Evolutionary conservation across 2,113 vertebrate genomes (phyloP), one percentile per base, ranked within the genome.

Genomic region (Gopherus flavomarginatus): DNA sequence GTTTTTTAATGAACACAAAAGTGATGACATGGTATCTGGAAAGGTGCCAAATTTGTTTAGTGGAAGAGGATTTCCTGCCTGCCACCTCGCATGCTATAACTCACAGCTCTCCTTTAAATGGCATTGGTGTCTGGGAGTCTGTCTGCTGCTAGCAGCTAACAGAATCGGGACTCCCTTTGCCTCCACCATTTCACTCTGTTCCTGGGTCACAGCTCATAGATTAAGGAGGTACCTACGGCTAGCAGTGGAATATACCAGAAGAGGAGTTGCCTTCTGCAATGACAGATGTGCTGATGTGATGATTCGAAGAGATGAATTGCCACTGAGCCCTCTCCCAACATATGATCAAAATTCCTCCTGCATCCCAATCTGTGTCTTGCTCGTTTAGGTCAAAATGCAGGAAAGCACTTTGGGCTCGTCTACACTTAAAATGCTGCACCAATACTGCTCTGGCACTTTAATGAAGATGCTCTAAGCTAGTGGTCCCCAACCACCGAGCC

Each of bases 41-140:
- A 87, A 79, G 27, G 8, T 6, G 93, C 89, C 13, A 79, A 59
- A 2, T 77, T 9, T 93, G 83, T 24, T 86, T 54, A 42, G 83
- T 1, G 11, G n/a, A 87, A 90, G 93, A 92, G 94, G 89, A 89
- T 96, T 96, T 94, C 89, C 94, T 94, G 90, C 69, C 2, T 1
- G 10, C 29, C 19, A 57, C 49, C 21, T 86, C 21, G 24, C 27
- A 81, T 35, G 6, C 11, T 16, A 8, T 3, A 47, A 47, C 65
- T n/a, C 19, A 50, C 85, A 90, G 93, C 86, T 81, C 75, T 8
- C 85, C 92, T 72, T 80, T 49, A 11, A 84, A 13, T 0, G 7
- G 31, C 79, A 83, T 75, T 83, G 59, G 86, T 13, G 0, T 1
- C 12, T 0, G 0, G 4, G 52, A 14, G 72, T 1, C 26, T 47